Base-by-base conservation (phyloP, 2,888 invertebrate genomes). In the Lissocephala sabroskyi region DNA sequence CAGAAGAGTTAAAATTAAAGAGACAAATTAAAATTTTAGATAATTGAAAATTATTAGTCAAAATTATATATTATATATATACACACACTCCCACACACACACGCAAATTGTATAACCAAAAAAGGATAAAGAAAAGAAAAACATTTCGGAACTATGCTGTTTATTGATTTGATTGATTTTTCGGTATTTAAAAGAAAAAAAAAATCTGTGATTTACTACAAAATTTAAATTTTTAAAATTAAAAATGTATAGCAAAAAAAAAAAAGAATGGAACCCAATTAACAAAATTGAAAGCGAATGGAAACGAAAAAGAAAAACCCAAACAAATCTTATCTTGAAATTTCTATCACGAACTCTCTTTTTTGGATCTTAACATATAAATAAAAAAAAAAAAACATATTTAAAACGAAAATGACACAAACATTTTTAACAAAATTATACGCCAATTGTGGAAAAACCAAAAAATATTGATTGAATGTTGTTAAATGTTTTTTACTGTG, bases 141-240 rank as follows among this genome's bases (percentile, higher is more conserved):
- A 59, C 47, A 76, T 62, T 60, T 70, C 64, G 58, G 64, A 65
- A 65, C 71, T 78, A 62, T 68, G 65, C 67, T 67, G 65, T 76
- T 76, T 59, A 68, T 77, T 73, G 65, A 73, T 73, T 73, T 76
- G 73, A 80, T 78, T 67, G 65, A n/a, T n/a, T 81, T 82, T 83
- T 80, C 77, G 77, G 77, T 76, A 80, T 78, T 79, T 78, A 68
- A 77, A 70, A 71, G 63, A 74, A 78, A 47, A 53, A n/a, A 60
- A 67, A 82, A 83, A 84, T 82, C 82, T 82, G 83, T 83, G 83
- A 83, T 83, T 83, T 79, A 76, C 80, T 79, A 76, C 80, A 81
- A 82, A 83, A 76, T 79, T 79, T 73, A 77, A 80, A 78, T 65
- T 75, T 78, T 73, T 62, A 71, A 45, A 56, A 59, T 57, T 35